Evolutionary conservation across 2,797 vertebrate species (phyloP), one percentile per base, ranked within the genome.

Genomic region (Pipistrellus nathusii): DNA sequence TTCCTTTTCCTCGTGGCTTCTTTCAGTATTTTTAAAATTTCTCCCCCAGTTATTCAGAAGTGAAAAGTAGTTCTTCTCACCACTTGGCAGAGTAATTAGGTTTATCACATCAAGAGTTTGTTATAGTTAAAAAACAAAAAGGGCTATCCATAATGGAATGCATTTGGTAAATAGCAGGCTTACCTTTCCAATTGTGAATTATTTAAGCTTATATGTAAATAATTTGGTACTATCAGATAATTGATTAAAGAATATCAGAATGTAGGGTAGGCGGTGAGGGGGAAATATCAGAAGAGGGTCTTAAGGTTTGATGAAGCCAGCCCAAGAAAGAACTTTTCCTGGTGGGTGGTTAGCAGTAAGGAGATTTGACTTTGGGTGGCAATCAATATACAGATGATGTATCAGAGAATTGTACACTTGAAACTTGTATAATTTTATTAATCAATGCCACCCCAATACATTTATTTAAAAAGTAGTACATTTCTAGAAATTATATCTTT

Each of bases 171-270:
- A 77, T 11, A 88, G n/a, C 32, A 59, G 9, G 5, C 48, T 90
- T 85, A 32, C 15, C 68, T 93, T 90, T 30, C 2, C 81, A 72
- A 78, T 76, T 84, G 46, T 20, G 66, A 30, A 94, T 83, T 57
- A 80, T 18, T 76, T 85, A 55, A 90, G 13, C 35, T 82, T 41
- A 55, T 46, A 46, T 85, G 51, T 32, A 81, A 78, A 66, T 82
- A 85, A 92, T 23, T 87, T 90, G 46, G 30, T 6, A n/a, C 38
- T 75, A 77, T 87, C 32, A 71, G 8, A 21, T 35, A 69, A 84
- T 88, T 92, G 32, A 38, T 44, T 90, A 27, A 46, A 88, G 48
- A 75, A n/a, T 66, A 6, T 86, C 44, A 89, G 55, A 90, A 81
- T 30, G 32, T 21, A 78, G 48, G 17, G 27, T 85, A 25, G 71